phyloP scores from a whole-genome alignment of 2,797 vertebrate species.

The Borostomias antarcticus region DNA sequence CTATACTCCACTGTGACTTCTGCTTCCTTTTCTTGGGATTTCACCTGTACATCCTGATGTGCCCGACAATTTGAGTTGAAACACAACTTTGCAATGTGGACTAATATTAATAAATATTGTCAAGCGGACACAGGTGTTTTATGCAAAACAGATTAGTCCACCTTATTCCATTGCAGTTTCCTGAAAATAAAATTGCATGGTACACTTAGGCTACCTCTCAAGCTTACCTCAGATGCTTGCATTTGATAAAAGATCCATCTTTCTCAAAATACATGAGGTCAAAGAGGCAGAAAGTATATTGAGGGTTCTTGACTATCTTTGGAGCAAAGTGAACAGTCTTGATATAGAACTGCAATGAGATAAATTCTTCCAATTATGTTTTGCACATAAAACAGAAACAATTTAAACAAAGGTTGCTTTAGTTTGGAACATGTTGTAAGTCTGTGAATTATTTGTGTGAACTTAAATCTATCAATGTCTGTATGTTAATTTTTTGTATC shows the following conservation, averaged over 20 bases:
- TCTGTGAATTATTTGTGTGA: slow-evolving; percentile 63
- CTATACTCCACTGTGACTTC: slow-evolving; percentile 58
- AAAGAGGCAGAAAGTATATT: slow-evolving; percentile 38
- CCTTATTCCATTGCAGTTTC: slow-evolving; percentile 37
- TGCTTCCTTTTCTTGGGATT: slow-evolving; percentile 52
- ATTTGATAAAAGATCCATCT: slow-evolving; percentile 38
- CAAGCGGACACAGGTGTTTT: slow-evolving; percentile 63
- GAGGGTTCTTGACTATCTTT: slow-evolving; percentile 36
- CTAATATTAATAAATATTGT: slow-evolving; percentile 42
- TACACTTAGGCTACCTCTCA: slow-evolving; percentile 36
- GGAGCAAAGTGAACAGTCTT: slow-evolving; percentile 42
- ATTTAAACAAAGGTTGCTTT: slow-evolving; percentile 45
- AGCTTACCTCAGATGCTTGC: slow-evolving; percentile 55
- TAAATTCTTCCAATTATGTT: slow-evolving; percentile 50
- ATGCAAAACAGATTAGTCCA: slow-evolving; percentile 65
- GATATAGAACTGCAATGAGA: slow-evolving; percentile 28
- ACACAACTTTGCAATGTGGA: slow-evolving; percentile 44
- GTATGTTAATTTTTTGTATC: slow-evolving; percentile 58
- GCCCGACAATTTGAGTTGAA: slow-evolving; percentile 38
- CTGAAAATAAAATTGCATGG: slow-evolving; percentile 3
- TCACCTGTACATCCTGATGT: slow-evolving; percentile 49
- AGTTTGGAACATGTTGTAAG: slow-evolving; percentile 55
- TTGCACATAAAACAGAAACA: slow-evolving; percentile 54
- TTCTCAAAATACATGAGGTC: not conserved
- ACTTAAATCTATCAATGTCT: slow-evolving; percentile 55